Evolutionary conservation across 2,797 vertebrate species (phyloP).

Genomic region (Acanthis flammea): DNA sequence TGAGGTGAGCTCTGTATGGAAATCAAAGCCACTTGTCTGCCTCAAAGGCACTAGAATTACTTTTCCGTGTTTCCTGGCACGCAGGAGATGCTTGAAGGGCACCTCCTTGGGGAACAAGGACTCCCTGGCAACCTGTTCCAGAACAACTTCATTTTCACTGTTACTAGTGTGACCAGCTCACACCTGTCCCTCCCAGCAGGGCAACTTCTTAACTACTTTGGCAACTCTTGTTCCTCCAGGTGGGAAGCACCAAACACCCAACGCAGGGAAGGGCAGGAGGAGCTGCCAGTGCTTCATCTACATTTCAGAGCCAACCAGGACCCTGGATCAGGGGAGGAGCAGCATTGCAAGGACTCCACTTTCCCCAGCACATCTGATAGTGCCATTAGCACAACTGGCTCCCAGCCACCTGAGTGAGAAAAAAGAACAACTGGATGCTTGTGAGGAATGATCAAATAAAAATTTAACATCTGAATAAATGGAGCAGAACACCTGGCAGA

Average conservation of each 20-base stretch:
- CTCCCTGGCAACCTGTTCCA: not conserved
- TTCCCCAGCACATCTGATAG: not conserved
- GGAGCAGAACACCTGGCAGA: conserved; percentile 1
- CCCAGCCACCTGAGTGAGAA: not conserved
- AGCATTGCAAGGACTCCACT: not conserved
- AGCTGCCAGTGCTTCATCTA: not conserved
- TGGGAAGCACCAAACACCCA: not conserved
- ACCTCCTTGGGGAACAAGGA: not conserved
- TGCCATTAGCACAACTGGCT: not conserved
- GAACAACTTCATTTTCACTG: not conserved
- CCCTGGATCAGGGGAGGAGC: accelerated
- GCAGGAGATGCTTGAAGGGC: not conserved
- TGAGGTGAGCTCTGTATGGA: not conserved
- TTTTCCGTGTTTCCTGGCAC: not conserved
- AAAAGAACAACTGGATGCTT: not conserved
- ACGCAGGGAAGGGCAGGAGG: not conserved
- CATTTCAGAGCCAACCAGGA: not conserved
- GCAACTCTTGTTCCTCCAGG: not conserved
- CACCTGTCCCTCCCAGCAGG: not conserved
- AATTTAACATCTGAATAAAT: not conserved
- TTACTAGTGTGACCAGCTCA: not conserved
- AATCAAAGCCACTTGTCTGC: not conserved
- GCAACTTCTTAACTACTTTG: not conserved
- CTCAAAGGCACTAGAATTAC: not conserved
- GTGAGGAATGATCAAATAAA: not conserved